Base-by-base conservation (phyloP, 1,140 invertebrate species). In the Charaxes varanes region DNA sequence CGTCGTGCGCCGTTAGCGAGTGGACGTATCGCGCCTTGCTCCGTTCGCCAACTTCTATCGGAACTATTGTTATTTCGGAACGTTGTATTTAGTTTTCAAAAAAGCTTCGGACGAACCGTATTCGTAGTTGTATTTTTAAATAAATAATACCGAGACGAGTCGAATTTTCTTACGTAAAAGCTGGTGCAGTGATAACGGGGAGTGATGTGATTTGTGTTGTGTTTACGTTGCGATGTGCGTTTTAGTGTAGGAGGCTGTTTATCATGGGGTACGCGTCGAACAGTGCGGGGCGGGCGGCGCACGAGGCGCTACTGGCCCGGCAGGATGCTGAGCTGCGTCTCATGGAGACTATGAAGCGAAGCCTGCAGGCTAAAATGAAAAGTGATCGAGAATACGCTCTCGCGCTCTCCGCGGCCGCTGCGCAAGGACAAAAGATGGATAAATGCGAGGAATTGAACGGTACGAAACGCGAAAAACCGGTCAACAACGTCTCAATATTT, bases 321-420 rank as follows among this genome's bases (percentile, higher is more conserved):
- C 95, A 97, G 81, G 96, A 98, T 74, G 93, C 94, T 6, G 96
- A 97, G 78, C 88, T 97, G 15, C 88, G 93, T 41, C 88, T 97
- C 5, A 87, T 97, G 80, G 95, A 97, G 65, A 91, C 91, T 38
- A 95, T 97, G 90, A 91, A 92, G 49, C 85, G 94, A 26, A 95
- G 94, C 61, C 84, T 98, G 8, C 87, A 90, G 34, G 88, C 90
- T 18, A 93, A 96, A 76, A 90, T 95, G 62, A 96, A 96, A 77
- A 94, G 92, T 66, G 96, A 98, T 74, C 87, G 93, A 34, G 94
- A 97, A 55, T 97, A 97, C 79, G 94, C 94, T 0, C 85, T 91
- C 1, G 90, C 92, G 0, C 88, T 98, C 16, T 89, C 89, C 23
- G 88, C 92, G 2, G 88, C 96, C 2, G 91, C 92, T 7, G 84